Percentiles rank a stretch among this genome's conserved stretches.
Conservation (phyloP, 1,140 invertebrate species). For the Platyscapa corneri region DNA sequence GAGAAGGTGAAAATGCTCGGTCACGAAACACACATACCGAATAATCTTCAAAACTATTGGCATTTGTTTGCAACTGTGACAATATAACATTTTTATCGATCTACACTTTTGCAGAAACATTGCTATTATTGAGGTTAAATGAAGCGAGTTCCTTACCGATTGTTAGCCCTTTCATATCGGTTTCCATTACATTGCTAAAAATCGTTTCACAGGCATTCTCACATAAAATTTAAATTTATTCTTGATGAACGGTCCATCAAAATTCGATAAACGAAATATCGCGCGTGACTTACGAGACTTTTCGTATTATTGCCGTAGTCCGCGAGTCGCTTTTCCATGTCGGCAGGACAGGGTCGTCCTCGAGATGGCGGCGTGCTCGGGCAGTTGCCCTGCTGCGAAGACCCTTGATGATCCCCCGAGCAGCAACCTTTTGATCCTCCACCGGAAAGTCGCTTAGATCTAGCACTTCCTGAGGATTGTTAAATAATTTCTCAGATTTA, state of each 20-base stretch:
- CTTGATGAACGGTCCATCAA: neutral
- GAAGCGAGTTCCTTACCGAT: neutral
- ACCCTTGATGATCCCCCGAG: neutral
- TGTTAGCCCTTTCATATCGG: neutral
- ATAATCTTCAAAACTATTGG: too few species aligned
- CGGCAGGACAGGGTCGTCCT: slow-evolving; percentile 57
- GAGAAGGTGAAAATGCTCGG: too few species aligned
- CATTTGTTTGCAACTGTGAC: neutral
- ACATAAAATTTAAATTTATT: neutral
- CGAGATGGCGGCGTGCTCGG: neutral
- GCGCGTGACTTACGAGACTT: slow-evolving; percentile 56
- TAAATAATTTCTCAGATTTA: neutral
- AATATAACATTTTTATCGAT: neutral
- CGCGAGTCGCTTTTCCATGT: slow-evolving; percentile 56
- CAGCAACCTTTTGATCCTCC: slow-evolving; percentile 1
- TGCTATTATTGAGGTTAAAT: neutral
- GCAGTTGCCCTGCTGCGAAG: neutral
- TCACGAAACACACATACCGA: too few species aligned
- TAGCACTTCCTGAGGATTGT: neutral
- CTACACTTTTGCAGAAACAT: neutral
- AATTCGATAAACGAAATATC: neutral
- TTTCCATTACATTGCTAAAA: neutral
- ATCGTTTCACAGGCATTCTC: neutral
- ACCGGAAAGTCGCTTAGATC: neutral
- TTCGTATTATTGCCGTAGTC: slow-evolving; percentile 53